phyloP scores from a whole-genome alignment of 2,888 invertebrate genomes.

The Heliconius aoede region DNA sequence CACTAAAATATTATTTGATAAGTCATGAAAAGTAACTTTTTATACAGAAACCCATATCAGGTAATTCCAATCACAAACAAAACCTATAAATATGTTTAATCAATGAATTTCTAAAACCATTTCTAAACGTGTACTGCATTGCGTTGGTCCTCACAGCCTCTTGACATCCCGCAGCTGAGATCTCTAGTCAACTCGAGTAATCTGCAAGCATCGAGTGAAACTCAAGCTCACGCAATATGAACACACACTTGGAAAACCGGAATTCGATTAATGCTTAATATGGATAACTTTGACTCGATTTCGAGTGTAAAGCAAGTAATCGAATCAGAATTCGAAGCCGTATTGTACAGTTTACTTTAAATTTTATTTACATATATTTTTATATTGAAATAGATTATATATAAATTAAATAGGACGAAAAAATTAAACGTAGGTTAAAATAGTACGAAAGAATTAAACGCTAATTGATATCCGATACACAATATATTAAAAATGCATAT shows the following conservation, averaged over 20 bases:
- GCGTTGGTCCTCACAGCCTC: constrained; percentile 52
- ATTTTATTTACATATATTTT: neutral
- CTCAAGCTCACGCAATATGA: constrained; percentile 72
- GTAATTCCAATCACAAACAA: constrained; percentile 29
- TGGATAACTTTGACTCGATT: constrained; percentile 45
- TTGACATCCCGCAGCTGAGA: constrained; percentile 68
- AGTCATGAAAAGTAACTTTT: too few relatives aligned
- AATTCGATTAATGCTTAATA: constrained; percentile 76
- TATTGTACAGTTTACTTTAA: neutral
- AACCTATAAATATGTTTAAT: constrained; percentile 28
- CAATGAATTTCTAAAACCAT: constrained; percentile 32
- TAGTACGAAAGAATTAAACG: too few relatives aligned
- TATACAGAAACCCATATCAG: constrained; percentile 15
- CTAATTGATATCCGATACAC: too few relatives aligned
- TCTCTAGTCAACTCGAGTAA: constrained; percentile 69
- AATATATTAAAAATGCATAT: too few relatives aligned
- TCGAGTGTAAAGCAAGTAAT: constrained; percentile 69
- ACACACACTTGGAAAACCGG: constrained; percentile 75
- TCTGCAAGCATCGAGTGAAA: constrained; percentile 70
- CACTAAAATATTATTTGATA: neutral
- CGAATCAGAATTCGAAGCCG: constrained; percentile 62
- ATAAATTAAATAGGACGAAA: neutral
- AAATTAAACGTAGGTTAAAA: too few relatives aligned
- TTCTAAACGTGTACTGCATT: constrained; percentile 41
- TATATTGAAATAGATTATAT: neutral